Evolutionary conservation across 2,888 invertebrate genomes (phyloP), one percentile per base, ranked within the genome.

Genomic region (Tetranychus piercei): DNA sequence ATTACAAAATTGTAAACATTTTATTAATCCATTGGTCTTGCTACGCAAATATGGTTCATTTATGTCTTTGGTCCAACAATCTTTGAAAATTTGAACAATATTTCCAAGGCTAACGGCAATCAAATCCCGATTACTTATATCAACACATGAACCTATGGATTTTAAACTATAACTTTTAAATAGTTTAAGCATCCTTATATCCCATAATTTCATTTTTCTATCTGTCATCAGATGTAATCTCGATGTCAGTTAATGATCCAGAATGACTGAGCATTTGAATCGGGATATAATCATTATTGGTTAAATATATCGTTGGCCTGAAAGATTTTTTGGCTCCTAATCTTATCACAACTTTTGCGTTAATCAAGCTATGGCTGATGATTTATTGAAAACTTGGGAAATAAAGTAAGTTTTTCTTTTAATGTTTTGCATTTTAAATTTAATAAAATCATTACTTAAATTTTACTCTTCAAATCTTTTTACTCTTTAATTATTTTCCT

Each of bases 131-230:
- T 99, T 95, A 78, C 96, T 96, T 82, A 97, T 92, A 20, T 89
- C 87, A 66, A 96, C 81, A 79, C 89, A 86, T 72, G 87, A 87
- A 7, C 90, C 89, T 0, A 90, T 86, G n/a, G 80, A 78, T 72
- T 87, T 85, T 67, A 93, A 81, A 74, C 86, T 85, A 80, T 91
- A 91, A 75, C 87, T 84, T 77, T 90, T 88, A 72, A 95, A 76
- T 0, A 91, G 90, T 76, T 88, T 86, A 75, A 93, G 86, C 81
- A 88, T 88, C 75, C 99, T 85, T 9, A 96, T 84, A 82, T 99
- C 99, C 95, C 96, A 99, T 76, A 99, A 87, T 83, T 93, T 94
- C 77, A 96, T 82, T 77, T 87, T 87, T 69, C 89, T 86, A 82
- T 96, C 94, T 8, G 89, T 85, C 99, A 79, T 87, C 87, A 7